These are phyloP conservation scores for Hydrozoanthus tunicans DNA, from an alignment of 64 coral and sea anemone species.

Conservation along the genomic window DNA sequence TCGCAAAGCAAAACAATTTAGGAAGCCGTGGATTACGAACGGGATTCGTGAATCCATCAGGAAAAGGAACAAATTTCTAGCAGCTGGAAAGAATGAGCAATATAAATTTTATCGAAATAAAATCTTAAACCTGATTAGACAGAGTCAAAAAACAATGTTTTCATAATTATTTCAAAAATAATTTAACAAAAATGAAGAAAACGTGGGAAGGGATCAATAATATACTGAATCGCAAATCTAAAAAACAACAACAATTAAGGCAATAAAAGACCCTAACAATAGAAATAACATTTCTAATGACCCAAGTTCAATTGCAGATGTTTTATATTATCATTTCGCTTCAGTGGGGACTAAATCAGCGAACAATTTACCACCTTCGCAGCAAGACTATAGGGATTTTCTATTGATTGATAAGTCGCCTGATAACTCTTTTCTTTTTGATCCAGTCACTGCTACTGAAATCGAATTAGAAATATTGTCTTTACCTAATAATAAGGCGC, in stretches of 20 bases:
- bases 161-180: slow-evolving; percentile 21
- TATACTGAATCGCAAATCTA: slow-evolving; percentile 22
- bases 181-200: neutral
- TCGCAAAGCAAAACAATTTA: slow-evolving; percentile 4
- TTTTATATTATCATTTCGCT: no score
- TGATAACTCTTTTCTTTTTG: no score
- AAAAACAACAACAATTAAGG: neutral
- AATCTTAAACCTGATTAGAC: neutral
- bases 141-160: slow-evolving; percentile 29
- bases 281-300: no score
- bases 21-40: slow-evolving; percentile 24
- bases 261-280: no score
- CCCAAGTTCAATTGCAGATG: no score
- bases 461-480: no score
- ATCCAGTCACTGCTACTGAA: no score
- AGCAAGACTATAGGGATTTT: no score
- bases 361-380: no score
- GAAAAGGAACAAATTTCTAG: neutral
- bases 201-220: slow-evolving; percentile 39
- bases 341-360: no score
- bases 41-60: neutral
- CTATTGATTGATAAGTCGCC: no score
- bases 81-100: slow-evolving; percentile 8
- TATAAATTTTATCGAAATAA: slow-evolving; percentile 40
- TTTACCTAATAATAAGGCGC: no score